Base-by-base conservation (phyloP, 2,113 vertebrate species). In the Paradoxurus hermaphroditus region DNA sequence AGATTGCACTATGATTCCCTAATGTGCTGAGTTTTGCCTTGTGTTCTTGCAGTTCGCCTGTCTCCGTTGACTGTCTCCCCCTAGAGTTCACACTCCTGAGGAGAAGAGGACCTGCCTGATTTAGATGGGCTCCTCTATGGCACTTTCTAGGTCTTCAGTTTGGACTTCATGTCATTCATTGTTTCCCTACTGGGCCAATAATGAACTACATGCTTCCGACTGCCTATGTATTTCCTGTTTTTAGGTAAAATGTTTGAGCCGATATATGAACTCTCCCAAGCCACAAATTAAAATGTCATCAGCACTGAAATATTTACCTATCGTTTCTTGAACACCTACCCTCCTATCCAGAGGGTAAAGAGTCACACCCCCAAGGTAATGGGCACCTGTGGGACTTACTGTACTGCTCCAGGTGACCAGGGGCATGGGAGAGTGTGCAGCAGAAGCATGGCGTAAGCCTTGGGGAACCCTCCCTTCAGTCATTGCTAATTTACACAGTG, bases 241-340 rank as follows among this genome's bases (percentile, higher is more conserved):
- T 77, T 92, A 94, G 34, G 34, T 95, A 8, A 65, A 81, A 14
- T 68, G 65, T 68, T 79, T 85, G 59, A 75, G 11, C 31, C 59
- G 23, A 90, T 59, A 16, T 5, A 65, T n/a, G 56, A n/a, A 46
- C 1, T 63, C n/a, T 36, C n/a, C 86, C 16, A 36, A 70, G 19
- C 44, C 34, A 46, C 34, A 68, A 18, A 83, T 46, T 59, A 59
- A 53, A 84, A 59, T 68, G 12, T 31, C 5, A 0, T 56, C 49
- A n/a, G 25, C 85, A 86, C 14, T 46, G 36, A 88, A 29, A 31
- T 34, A 46, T 59, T 29, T 31, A 44, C 81, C 46, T 68, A 2
- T n/a, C 9, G 29, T 68, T 68, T 75, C 91, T 46, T 46, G 19
- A 51, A 0, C 51, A n/a, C 9, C 36, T 53, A n/a, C 31, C 21